Base-by-base conservation (phyloP, 1,140 invertebrate genomes). In the Lineus longissimus region DNA sequence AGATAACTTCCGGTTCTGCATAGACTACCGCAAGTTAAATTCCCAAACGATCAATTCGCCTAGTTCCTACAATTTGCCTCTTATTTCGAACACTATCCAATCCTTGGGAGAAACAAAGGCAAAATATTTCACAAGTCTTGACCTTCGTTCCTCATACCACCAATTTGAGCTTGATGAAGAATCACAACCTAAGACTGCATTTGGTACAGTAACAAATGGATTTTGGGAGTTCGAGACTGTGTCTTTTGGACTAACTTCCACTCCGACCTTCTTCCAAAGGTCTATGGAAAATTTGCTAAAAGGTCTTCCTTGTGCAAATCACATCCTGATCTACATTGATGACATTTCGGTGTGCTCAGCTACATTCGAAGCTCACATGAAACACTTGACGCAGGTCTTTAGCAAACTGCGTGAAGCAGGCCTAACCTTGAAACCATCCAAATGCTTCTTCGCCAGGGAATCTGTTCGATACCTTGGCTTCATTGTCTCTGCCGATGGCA, bases 31-130 rank as follows among this genome's bases (percentile, higher is more conserved):
- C 33, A 41, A 45, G 22, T 40, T 86, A 17, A 86, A 86, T 65
- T 2, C 2, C 61, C 69, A 59, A 0, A 84, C 76, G n/a, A n/a
- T n/a, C n/a, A n/a, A n/a, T 0, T 70, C 73, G 1, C 62, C 69
- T 33, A 83, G 86, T 69, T 71, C 64, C 47, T 87, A 82, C 68
- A 85, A 85, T 71, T 60, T 86, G 1, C 84, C 82, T 0, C 45
- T 68, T 0, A 83, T 86, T 29, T 75, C 83, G n/a, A 80, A 83
- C n/a, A 66, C 68, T 9, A 54, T 86, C 0, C 54, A 73, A 13
- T 58, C 51, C 4, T 64, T 86, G 0, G 23, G 62, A 0, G 78
- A 75, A 2, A 70, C 68, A 15, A 75, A 59, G 13, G 47, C 47
- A 4, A 51, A 51, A n/a, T 71, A 78, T 30, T 85, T 84, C 61